Conservation (phyloP, 2,113 vertebrate species). For the Semnornis frantzii region DNA sequence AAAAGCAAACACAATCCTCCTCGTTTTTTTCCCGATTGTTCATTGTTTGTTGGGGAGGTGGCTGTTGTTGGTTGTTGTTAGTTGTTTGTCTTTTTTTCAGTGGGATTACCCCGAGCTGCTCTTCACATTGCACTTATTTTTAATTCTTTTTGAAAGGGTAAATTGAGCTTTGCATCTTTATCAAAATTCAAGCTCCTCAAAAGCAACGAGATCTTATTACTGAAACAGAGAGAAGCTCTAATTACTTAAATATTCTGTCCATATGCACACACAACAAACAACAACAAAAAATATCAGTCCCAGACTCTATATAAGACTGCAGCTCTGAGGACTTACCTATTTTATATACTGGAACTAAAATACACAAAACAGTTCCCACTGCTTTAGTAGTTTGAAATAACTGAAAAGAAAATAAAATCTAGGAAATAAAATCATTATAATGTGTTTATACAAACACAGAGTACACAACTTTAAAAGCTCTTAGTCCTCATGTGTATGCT, state of each 20-base stretch:
- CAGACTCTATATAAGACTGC: accelerated
- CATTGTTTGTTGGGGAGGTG: no score
- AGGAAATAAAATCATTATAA: neutral
- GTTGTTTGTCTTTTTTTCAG: no score
- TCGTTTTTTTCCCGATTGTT: no score
- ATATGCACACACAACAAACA: neutral
- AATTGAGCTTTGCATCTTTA: neutral
- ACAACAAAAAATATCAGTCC: neutral
- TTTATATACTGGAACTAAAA: neutral
- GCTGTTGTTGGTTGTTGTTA: neutral
- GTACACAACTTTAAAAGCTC: neutral
- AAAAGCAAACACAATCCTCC: no score
- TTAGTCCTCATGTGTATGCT: neutral
- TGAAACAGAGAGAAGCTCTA: neutral
- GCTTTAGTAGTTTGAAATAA: neutral
- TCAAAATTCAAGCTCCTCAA: neutral
- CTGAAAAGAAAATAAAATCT: neutral
- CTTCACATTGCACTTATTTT: neutral
- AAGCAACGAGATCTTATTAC: neutral
- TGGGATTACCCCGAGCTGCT: neutral
- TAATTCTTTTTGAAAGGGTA: neutral
- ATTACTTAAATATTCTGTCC: neutral
- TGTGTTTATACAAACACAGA: neutral
- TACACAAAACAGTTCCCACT: neutral
- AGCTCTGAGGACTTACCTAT: neutral